Evolutionary conservation across 2,888 invertebrate species (phyloP).

Genomic region (Philonicus albiceps): DNA sequence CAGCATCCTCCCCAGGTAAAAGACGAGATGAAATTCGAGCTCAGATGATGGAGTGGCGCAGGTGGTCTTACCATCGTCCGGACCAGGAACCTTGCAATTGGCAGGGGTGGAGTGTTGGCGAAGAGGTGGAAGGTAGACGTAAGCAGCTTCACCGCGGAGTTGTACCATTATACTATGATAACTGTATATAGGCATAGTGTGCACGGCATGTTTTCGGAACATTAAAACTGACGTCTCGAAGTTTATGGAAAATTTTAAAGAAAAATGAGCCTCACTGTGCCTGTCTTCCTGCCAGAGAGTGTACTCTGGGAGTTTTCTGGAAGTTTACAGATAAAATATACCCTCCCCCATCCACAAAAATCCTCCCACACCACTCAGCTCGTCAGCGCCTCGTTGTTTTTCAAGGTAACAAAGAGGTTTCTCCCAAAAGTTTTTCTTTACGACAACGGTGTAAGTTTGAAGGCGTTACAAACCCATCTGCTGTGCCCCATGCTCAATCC

Average conservation of each 20-base stretch:
- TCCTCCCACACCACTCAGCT: not conserved
- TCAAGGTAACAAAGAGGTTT: conserved; percentile 1
- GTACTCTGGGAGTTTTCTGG: conserved; percentile 10
- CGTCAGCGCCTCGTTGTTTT: not conserved
- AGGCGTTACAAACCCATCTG: not conserved
- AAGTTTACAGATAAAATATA: conserved; percentile 5
- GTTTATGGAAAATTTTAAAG: conserved; percentile 35
- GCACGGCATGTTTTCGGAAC: conserved; percentile 31
- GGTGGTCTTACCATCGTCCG: not conserved
- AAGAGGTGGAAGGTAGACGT: not conserved
- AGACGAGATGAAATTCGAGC: conserved; percentile 12
- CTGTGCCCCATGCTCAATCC: not conserved
- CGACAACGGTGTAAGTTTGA: not conserved
- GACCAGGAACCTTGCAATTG: not conserved
- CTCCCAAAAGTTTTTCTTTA: not conserved
- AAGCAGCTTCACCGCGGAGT: not conserved
- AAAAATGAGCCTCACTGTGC: conserved; percentile 10
- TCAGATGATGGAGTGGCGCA: conserved; percentile 10
- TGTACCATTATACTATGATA: not conserved
- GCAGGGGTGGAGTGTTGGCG: not conserved
- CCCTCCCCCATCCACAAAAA: not conserved
- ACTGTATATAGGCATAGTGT: not conserved
- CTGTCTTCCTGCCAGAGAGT: not conserved
- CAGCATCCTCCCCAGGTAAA: not conserved
- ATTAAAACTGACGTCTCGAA: conserved; percentile 37